Conservation (phyloP, 2,113 vertebrate species). For the Panthera leo region DNA sequence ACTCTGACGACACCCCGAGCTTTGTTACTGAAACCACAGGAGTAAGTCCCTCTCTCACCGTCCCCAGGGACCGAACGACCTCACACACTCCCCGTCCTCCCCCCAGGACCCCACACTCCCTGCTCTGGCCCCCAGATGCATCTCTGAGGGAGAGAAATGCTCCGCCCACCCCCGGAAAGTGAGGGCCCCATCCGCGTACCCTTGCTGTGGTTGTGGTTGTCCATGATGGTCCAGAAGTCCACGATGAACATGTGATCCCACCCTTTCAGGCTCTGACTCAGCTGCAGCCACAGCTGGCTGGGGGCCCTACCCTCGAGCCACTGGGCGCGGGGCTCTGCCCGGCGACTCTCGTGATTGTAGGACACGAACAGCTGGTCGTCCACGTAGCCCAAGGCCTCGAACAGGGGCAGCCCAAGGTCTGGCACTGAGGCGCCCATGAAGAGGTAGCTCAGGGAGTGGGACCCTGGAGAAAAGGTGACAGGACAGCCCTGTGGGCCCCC, state of each 20-base stretch:
- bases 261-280: slow-evolving; percentile 75
- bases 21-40: background rate
- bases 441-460: slow-evolving; percentile 63
- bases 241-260: slow-evolving; percentile 77
- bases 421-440: slow-evolving; percentile 66
- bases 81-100: too few relatives aligned
- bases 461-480: slow-evolving; percentile 27
- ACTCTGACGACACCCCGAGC: background rate
- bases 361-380: slow-evolving; percentile 69
- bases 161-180: background rate
- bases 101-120: background rate
- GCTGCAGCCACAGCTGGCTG: slow-evolving; percentile 57
- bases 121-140: background rate
- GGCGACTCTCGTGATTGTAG: slow-evolving; percentile 66
- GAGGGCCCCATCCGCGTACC: background rate
- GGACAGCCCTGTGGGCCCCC: background rate
- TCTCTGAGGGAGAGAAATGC: rapidly evolving
- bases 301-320: background rate
- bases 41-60: background rate
- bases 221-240: slow-evolving; percentile 78
- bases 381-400: slow-evolving; percentile 71
- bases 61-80: too few relatives aligned
- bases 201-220: slow-evolving; percentile 71
- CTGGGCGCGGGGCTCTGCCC: background rate
- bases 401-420: slow-evolving; percentile 57